Evolutionary conservation across 2,888 invertebrate species (phyloP).

Genomic region (Cerceris rybyensis): DNA sequence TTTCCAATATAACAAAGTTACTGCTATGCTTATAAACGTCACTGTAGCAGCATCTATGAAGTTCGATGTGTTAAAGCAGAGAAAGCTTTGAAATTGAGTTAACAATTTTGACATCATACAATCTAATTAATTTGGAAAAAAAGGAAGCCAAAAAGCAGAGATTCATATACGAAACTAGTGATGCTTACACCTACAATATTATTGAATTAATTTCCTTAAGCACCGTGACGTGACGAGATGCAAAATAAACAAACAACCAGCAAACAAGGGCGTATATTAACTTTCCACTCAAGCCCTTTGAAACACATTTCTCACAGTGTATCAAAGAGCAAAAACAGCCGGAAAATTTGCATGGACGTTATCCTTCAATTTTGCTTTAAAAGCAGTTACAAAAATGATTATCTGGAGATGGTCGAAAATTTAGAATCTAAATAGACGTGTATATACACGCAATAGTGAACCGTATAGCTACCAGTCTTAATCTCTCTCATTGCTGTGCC

Average conservation of each 20-base stretch:
- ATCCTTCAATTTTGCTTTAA: neutral
- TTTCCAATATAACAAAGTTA: too few species aligned
- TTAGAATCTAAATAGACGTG: constrained; percentile 7
- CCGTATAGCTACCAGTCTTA: constrained; percentile 30
- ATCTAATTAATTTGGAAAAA: too few species aligned
- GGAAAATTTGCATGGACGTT: neutral
- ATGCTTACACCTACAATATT: too few species aligned
- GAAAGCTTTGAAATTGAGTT: too few species aligned
- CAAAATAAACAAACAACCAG: neutral
- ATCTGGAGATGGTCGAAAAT: neutral
- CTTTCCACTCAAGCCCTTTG: neutral
- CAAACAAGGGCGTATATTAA: neutral
- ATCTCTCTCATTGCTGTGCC: constrained; percentile 35
- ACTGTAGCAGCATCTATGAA: too few species aligned
- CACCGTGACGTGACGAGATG: neutral
- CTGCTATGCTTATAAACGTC: too few species aligned
- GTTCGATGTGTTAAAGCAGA: too few species aligned
- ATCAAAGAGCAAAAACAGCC: neutral
- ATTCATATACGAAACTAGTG: too few species aligned
- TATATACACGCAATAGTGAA: neutral
- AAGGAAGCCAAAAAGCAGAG: too few species aligned
- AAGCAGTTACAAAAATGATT: neutral
- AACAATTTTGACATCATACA: too few species aligned
- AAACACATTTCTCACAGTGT: neutral
- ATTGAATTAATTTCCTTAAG: neutral